These are phyloP conservation scores for Eurytoma californica DNA, from an alignment of 2,888 invertebrate species.

Conservation along the genomic window DNA sequence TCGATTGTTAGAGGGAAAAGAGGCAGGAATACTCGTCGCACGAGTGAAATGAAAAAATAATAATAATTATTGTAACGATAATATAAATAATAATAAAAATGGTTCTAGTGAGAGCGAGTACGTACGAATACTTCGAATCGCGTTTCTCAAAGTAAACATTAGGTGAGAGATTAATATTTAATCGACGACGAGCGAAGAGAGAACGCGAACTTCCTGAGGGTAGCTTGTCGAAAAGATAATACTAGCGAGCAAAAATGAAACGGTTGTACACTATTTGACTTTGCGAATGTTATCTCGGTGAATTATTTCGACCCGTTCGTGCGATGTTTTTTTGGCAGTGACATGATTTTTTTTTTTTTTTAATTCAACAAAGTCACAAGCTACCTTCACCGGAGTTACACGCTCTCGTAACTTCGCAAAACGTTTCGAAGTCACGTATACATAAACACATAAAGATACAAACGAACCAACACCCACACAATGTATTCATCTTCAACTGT, in stretches of 20 bases:
- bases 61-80: constrained; percentile 27
- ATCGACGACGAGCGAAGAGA: neutral
- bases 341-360: no score
- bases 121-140: constrained; percentile 5
- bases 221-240: neutral
- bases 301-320: no score
- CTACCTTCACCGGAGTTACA: no score
- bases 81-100: constrained; percentile 1
- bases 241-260: no score
- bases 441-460: neutral
- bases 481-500: no score
- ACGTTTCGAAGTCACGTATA: neutral
- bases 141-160: constrained; percentile 31
- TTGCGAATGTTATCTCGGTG: no score
- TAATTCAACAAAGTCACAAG: no score
- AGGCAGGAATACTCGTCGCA: constrained; percentile 9
- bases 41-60: constrained; percentile 10
- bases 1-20: neutral
- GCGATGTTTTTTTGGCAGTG: no score
- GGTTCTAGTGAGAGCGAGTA: neutral
- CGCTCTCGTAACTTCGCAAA: no score
- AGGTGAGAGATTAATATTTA: neutral
- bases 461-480: neutral
- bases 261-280: no score
- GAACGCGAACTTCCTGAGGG: neutral